Conservation (phyloP, 2,797 vertebrate species). For the Enteromius anoplus region DNA sequence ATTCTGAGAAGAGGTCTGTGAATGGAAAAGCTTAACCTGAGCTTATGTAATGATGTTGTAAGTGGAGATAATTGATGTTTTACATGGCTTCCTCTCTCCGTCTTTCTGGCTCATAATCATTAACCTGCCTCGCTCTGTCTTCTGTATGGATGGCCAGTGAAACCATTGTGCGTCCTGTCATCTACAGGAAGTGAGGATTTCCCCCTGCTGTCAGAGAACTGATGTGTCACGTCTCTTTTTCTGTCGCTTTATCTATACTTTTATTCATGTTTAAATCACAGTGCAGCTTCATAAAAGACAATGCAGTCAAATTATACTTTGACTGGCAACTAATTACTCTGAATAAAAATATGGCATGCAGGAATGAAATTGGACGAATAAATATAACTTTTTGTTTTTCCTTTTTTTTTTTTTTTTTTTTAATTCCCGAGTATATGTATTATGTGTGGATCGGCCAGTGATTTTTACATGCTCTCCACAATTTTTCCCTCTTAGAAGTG, state of each 20-base stretch:
- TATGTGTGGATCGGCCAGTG: not conserved
- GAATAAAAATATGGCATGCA: not conserved
- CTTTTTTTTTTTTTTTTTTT: not conserved
- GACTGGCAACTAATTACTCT: not conserved
- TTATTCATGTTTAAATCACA: conserved; percentile 22
- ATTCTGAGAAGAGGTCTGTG: conserved; percentile 10
- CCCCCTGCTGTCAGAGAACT: conserved; percentile 76
- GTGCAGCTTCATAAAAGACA: not conserved
- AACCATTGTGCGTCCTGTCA: conserved; percentile 80
- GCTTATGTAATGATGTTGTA: conserved; percentile 72
- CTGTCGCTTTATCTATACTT: not conserved
- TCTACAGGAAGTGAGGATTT: conserved; percentile 83
- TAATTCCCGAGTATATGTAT: not conserved
- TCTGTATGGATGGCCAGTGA: conserved; percentile 75
- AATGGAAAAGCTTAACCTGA: conserved; percentile 64
- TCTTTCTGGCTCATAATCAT: conserved; percentile 73
- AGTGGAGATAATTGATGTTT: conserved; percentile 72
- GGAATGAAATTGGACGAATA: not conserved
- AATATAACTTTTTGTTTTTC: not conserved
- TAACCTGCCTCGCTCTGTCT: conserved; percentile 78
- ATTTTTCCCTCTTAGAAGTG: not conserved
- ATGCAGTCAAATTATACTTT: not conserved
- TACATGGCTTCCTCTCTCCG: conserved; percentile 50
- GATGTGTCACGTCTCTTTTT: conserved; percentile 66
- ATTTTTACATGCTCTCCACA: not conserved